Percentiles rank a stretch among this genome's conserved stretches.
These are phyloP conservation scores for Steatornis caripensis DNA, from an alignment of 2,113 vertebrate species.

Conservation along the genomic window DNA sequence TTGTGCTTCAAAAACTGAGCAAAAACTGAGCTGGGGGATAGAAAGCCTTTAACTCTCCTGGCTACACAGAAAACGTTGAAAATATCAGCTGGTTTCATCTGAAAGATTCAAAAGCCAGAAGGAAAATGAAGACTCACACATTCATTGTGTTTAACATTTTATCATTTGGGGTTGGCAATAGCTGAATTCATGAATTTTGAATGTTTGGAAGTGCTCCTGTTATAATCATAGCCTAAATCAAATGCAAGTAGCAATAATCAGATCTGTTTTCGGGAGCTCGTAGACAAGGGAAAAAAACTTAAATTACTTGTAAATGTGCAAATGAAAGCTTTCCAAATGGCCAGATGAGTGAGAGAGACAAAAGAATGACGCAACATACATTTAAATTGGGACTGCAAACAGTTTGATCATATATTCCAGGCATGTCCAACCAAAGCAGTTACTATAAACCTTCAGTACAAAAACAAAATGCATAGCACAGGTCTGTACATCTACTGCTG, in stretches of 20 bases:
- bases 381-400: background rate
- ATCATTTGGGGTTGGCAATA: background rate
- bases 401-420: conserved; percentile 37
- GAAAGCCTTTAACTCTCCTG: background rate
- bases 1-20: background rate
- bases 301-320: conserved; percentile 10
- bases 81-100: background rate
- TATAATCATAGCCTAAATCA: conserved; percentile 26
- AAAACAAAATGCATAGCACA: background rate
- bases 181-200: conserved; percentile 49
- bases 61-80: background rate
- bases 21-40: background rate
- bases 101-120: background rate
- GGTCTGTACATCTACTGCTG: background rate
- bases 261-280: background rate
- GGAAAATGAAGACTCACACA: background rate
- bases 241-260: conserved; percentile 4
- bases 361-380: background rate
- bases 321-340: conserved; percentile 39
- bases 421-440: conserved; percentile 25
- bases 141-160: conserved; percentile 44
- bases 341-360: background rate
- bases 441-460: background rate
- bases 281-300: background rate
- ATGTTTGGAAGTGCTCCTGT: conserved; percentile 7